Conservation (phyloP, 2,888 invertebrate genomes). For the Patella pellucida region DNA sequence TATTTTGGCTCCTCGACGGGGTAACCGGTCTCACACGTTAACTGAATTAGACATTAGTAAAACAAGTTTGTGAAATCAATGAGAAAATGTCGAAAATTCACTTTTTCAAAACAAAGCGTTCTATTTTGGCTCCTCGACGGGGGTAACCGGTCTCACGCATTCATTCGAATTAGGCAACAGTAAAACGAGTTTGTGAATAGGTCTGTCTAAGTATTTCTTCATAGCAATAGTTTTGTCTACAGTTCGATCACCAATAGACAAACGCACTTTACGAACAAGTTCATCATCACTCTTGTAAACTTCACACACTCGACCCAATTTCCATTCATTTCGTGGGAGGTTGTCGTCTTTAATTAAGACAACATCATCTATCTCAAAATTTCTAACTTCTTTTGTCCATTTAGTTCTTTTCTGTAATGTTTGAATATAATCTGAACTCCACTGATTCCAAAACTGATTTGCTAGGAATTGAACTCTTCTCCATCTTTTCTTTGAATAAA, state of each 20-base stretch:
- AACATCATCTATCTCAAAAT: slow-evolving; percentile 14
- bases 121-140: neutral
- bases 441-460: slow-evolving; percentile 17
- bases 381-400: slow-evolving; percentile 2
- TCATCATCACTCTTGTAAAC: slow-evolving; percentile 14
- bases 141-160: neutral
- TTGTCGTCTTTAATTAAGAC: slow-evolving; percentile 19
- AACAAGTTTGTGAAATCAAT: no score
- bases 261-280: slow-evolving; percentile 10
- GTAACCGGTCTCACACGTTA: no score
- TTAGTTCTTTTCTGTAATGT: slow-evolving; percentile 22
- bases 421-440: slow-evolving; percentile 18
- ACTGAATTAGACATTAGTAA: no score
- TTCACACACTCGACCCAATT: slow-evolving; percentile 11
- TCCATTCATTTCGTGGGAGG: slow-evolving; percentile 17
- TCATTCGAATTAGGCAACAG: neutral
- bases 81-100: no score
- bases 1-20: no score
- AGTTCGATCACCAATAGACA: slow-evolving; percentile 8
- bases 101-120: no score
- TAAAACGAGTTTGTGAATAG: slow-evolving; percentile 5
- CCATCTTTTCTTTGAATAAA: slow-evolving; percentile 17
- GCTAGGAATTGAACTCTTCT: slow-evolving; percentile 18
- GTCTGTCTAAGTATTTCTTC: neutral
- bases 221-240: neutral